Conservation (phyloP, 2,797 vertebrate genomes). For the Tenualosa ilisha region DNA sequence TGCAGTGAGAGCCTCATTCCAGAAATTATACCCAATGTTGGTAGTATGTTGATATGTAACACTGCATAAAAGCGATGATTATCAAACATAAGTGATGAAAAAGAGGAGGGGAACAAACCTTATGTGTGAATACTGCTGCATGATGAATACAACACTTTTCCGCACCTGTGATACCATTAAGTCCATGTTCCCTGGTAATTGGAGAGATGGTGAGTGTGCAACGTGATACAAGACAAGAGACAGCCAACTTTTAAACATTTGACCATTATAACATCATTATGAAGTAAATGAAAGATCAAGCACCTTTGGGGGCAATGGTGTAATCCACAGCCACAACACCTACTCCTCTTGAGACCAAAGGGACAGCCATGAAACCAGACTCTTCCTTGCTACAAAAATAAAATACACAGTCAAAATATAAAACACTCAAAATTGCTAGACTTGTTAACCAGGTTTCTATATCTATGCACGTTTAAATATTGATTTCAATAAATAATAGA, state of each 20-base stretch:
- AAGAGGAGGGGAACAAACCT: conserved; percentile 55
- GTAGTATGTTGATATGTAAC: no score
- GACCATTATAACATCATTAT: neutral
- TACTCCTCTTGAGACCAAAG: conserved; percentile 76
- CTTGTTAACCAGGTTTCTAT: no score
- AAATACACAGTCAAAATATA: neutral
- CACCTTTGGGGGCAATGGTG: conserved; percentile 88
- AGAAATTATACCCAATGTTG: no score
- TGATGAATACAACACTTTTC: conserved; percentile 76
- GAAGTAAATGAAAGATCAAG: neutral
- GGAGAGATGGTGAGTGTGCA: neutral
- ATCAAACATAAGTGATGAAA: neutral
- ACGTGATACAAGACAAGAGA: neutral
- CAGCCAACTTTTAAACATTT: neutral
- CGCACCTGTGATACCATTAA: conserved; percentile 87
- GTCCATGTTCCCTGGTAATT: conserved; percentile 83
- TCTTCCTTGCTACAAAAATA: conserved; percentile 81
- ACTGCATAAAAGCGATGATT: no score
- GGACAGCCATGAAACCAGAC: conserved; percentile 85
- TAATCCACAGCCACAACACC: conserved; percentile 84
- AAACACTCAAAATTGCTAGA: neutral
- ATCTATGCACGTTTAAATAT: no score
- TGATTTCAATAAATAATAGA: no score
- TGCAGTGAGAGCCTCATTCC: no score
- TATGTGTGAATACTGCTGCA: conserved; percentile 76